Evolutionary conservation across 2,888 invertebrate genomes (phyloP), one percentile per base, ranked within the genome.

Genomic region (Hydrotaea diabolus): DNA sequence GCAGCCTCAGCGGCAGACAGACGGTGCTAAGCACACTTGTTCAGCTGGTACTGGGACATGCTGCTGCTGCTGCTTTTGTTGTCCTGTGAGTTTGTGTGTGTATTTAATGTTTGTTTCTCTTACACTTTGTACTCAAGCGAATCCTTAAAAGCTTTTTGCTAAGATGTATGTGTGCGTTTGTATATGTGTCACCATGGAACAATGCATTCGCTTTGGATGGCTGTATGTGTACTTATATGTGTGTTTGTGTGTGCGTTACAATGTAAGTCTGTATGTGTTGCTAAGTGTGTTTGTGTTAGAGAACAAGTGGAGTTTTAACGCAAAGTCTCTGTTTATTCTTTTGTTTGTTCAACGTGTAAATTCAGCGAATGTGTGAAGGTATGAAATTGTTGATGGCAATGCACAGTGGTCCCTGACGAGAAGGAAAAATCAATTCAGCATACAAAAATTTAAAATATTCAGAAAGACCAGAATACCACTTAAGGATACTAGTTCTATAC

Each of bases 321-420:
- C 73, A 76, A 73, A 15, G 76, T 73, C 69, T 19, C 71, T 57
- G 15, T 72, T 73, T 79, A 49, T 43, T 71, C 17, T 74, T 82
- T 78, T 83, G 64, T 59, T 59, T 79, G 57, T 72, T 64, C n/a
- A 82, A 78, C 71, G 71, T 73, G 43, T 49, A 77, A 77, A 75
- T 75, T 64, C 55, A 57, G 74, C 76, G 46, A 43, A 15, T 69
- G 66, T 43, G 43, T 66, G 8, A 39, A 19, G 73, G 72, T 43
- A 55, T 19, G 36, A 66, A 55, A 21, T 59, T 72, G 83, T 69
- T 77, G 21, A 49, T 57, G 71, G 46, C 62, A 39, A 66, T 79
- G 72, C 72, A 53, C 53, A 17, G 53, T 53, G 17, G 53, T n/a
- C 2, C 19, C n/a, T n/a, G n/a, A n/a, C n/a, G n/a, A n/a, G n/a